Base-by-base conservation (phyloP, 2,797 vertebrate species). In the Acanthis flammea region DNA sequence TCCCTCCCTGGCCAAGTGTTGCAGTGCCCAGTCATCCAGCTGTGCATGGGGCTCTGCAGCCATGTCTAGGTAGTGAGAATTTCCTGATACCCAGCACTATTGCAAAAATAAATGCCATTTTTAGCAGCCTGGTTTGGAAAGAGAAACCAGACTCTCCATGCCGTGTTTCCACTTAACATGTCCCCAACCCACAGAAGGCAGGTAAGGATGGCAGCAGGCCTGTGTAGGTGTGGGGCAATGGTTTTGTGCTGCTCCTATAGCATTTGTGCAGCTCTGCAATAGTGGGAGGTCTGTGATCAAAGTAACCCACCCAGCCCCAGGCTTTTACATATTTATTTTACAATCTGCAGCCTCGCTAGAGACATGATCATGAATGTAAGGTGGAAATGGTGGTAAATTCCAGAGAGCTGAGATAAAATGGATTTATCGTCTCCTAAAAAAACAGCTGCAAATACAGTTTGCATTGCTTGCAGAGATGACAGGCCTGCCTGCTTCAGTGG, bases 271-370 rank as follows among this genome's bases (percentile, higher is more conserved):
- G n/a, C 30, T 53, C 63, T 3, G 4, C 19, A 48, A 35, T 17
- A 2, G 27, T 1, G 10, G 17, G 18, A 48, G 23, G 19, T 60
- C 21, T 45, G 10, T n/a, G 10, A 19, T 33, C 1, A 0, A 70
- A 92, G 23, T 45, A 76, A 75, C 33, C 33, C 15, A 8, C 19
- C 9, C 23, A 33, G 22, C 21, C 35, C 19, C 37, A 55, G 14
- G 18, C 25, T 89, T 74, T 17, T 19, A 57, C 12, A 31, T 6
- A 2, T 22, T 30, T 28, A 19, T 58, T 88, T 70, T 54, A 48
- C 16, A 41, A 14, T n/a, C 37, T 42, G 13, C 9, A 73, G 54
- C 31, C 13, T 84, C 0, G 0, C 6, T 51, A 19, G 0, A 3
- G 8, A 23, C 0, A 0, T 44, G 25, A 30, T 58, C 5, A 0